Base-by-base conservation (phyloP, 2,113 vertebrate species). In the Pseudolaguvia tuberculata region DNA sequence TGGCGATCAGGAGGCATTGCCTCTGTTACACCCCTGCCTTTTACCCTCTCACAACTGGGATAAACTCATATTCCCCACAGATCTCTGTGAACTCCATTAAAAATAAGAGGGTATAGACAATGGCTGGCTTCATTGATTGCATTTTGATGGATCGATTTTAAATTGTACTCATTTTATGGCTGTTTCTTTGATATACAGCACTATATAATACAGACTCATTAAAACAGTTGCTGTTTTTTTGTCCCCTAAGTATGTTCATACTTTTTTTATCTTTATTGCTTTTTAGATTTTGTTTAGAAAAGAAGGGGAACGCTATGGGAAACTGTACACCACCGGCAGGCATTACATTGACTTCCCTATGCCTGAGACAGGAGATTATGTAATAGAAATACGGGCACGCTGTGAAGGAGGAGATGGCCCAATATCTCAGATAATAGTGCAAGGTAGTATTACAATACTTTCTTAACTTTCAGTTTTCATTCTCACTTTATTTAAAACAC, bases 391-490 rank as follows among this genome's bases (percentile, higher is more conserved):
- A 45, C 92, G 96, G 17, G 96, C 95, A 18, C 94, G 95, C 82
- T 95, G 95, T 75, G 94, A 98, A 83, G 97, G 97, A 58, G 97
- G 97, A 82, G 97, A 99, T 72, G 97, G 97, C 58, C 94, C 95
- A 45, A 87, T 98, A 81, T 92, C 94, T 83, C 95, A 90, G 86
- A 94, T 98, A 67, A 92, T 90, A 78, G 91, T 99, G 87, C 87
- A 91, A 90, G 95, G 78, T 81, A 29, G 25, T 51, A 21, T 29
- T 14, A 27, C 5, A 20, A 27, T 67, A 11, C 42, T 27, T 3
- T 27, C 18, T 4, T 50, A 27, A 48, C 63, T 29, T 5, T 47
- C 47, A 42, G 5, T 11, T 66, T 47, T 23, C 21, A 48, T 3
- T 23, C 14, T 10, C 21, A 25, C 5, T 23, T 62, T 35, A 20